Evolutionary conservation across 2,113 vertebrate genomes (phyloP).

Genomic region (Collichthys lucidus): DNA sequence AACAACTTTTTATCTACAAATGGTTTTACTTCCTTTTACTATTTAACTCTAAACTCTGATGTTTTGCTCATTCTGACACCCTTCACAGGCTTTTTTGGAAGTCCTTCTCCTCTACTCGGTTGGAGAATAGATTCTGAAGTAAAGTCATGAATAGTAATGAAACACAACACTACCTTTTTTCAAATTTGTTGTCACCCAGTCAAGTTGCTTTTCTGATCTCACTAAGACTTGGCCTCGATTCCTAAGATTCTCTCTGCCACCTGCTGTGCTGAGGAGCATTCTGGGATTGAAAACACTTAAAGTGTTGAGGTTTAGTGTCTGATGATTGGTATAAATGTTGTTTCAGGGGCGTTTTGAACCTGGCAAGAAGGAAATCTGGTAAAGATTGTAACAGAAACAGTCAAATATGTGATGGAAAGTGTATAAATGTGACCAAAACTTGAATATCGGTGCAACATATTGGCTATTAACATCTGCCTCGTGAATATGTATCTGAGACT

Average conservation of each 20-base stretch:
- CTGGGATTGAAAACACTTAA: slow-evolving; percentile 37
- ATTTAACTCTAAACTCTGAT: slow-evolving; percentile 10
- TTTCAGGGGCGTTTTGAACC: slow-evolving; percentile 27
- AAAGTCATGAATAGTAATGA: slow-evolving; percentile 72
- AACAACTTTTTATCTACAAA: not conserved
- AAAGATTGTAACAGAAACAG: not conserved
- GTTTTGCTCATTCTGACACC: slow-evolving; percentile 24
- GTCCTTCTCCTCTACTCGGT: slow-evolving; percentile 9
- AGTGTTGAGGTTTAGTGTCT: slow-evolving; percentile 8
- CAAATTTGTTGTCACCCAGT: slow-evolving; percentile 52
- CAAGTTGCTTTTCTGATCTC: slow-evolving; percentile 50
- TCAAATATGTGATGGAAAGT: slow-evolving; percentile 15
- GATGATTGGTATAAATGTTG: slow-evolving; percentile 29
- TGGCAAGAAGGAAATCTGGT: not conserved
- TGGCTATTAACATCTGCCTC: not conserved
- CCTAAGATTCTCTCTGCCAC: slow-evolving; percentile 41
- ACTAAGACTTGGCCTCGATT: slow-evolving; percentile 51
- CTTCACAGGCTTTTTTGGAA: not conserved
- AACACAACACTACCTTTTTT: slow-evolving; percentile 58
- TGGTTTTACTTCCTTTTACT: slow-evolving; percentile 16
- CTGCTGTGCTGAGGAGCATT: slow-evolving; percentile 51
- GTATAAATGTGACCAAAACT: not conserved
- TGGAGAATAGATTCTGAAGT: slow-evolving; percentile 47
- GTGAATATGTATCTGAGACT: slow-evolving; percentile 19
- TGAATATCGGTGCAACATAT: not conserved